Conservation (phyloP, 2,888 invertebrate genomes). For the Athetis lepigone region DNA sequence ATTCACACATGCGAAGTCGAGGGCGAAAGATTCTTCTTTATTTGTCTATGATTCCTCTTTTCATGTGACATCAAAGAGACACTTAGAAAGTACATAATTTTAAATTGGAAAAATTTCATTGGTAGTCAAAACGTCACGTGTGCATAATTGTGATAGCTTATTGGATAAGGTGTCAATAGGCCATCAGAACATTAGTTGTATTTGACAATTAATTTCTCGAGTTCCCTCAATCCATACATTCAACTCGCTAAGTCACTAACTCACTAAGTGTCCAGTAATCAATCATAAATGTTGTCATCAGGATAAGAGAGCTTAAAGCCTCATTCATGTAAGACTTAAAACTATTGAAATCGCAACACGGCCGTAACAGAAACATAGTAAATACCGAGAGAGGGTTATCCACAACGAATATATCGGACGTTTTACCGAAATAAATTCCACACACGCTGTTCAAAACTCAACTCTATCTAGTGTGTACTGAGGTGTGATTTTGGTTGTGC, state of each 20-base stretch:
- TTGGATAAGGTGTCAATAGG: no score
- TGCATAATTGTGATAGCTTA: no score
- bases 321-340: slow-evolving; percentile 50
- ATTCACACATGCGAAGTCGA: no score
- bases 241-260: neutral
- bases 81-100: no score
- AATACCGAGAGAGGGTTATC: slow-evolving; percentile 77
- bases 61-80: no score
- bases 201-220: neutral
- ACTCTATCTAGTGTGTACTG: slow-evolving; percentile 59
- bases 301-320: slow-evolving; percentile 25
- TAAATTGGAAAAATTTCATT: no score
- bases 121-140: no score
- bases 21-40: no score
- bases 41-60: no score
- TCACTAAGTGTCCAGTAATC: slow-evolving; percentile 20
- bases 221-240: neutral
- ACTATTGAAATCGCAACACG: slow-evolving; percentile 64
- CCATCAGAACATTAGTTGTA: neutral
- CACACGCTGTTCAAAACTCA: slow-evolving; percentile 47
- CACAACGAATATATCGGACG: slow-evolving; percentile 77
- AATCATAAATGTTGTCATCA: slow-evolving; percentile 34
- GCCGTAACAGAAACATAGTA: slow-evolving; percentile 77
- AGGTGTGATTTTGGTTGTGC: slow-evolving; percentile 67
- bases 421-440: slow-evolving; percentile 76